Percentiles rank a stretch among this genome's conserved stretches.
These are phyloP conservation scores for Pterostichus niger DNA, from an alignment of 2,888 invertebrate species.

Conservation along the genomic window DNA sequence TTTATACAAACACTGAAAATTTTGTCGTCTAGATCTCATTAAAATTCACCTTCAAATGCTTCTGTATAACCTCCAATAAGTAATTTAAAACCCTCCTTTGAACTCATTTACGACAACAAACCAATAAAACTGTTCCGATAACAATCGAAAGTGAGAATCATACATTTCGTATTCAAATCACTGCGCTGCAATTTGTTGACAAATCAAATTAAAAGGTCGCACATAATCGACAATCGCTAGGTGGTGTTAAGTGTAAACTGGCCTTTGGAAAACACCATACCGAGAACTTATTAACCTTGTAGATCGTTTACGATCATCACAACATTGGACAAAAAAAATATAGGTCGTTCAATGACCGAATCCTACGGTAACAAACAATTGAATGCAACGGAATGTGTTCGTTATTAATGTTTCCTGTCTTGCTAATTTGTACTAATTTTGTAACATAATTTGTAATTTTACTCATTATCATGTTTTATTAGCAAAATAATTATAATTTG, in stretches of 20 bases:
- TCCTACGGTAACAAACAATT: background rate
- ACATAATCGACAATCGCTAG: constrained; percentile 8
- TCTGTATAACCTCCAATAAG: background rate
- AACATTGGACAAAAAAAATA: constrained; percentile 61
- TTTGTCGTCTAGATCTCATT: background rate
- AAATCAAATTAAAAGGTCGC: constrained; percentile 56
- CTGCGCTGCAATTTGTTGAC: constrained; percentile 48
- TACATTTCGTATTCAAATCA: constrained; percentile 44
- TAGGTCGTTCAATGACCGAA: constrained; percentile 64
- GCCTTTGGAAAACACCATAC: constrained; percentile 40
- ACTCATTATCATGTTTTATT: too few species aligned
- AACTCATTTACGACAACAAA: background rate
- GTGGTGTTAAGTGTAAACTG: constrained; percentile 44
- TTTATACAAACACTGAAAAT: too few species aligned
- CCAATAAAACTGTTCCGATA: background rate
- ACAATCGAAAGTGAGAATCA: constrained; percentile 16
- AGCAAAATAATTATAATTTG: too few species aligned
- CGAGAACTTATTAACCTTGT: constrained; percentile 58
- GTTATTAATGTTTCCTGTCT: constrained; percentile 24
- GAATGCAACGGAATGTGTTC: constrained; percentile 1
- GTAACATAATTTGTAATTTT: too few species aligned
- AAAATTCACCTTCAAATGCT: background rate
- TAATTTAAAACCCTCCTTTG: background rate
- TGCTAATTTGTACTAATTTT: too few species aligned
- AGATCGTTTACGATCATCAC: constrained; percentile 53